phyloP scores from a whole-genome alignment of 2,888 invertebrate species.

The Cantharis rustica region DNA sequence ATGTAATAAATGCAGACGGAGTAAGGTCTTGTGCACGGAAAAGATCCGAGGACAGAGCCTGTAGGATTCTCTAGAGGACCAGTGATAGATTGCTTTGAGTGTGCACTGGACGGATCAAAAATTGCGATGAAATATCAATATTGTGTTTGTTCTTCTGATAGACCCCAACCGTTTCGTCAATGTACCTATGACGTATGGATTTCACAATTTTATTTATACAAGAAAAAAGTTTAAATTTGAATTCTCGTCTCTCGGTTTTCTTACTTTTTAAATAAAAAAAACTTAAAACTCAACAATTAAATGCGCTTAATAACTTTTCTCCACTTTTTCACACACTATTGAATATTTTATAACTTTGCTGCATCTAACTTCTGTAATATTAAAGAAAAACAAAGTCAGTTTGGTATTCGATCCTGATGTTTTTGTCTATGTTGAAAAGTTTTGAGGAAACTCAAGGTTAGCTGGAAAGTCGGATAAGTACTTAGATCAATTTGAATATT shows the following conservation, averaged over 20 bases:
- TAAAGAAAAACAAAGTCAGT: background rate
- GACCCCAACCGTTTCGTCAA: conserved; percentile 10
- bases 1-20: conserved; percentile 38
- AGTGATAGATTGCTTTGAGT: conserved; percentile 44
- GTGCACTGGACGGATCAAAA: conserved; percentile 42
- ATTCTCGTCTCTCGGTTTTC: background rate
- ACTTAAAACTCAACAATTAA: background rate
- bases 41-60: conserved; percentile 26
- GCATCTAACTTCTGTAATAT: background rate
- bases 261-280: background rate
- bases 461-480: background rate
- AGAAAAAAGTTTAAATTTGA: background rate
- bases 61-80: conserved; percentile 35
- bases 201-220: background rate
- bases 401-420: background rate
- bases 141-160: conserved; percentile 38
- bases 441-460: background rate
- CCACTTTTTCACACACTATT: background rate
- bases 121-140: conserved; percentile 44
- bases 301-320: background rate
- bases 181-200: background rate
- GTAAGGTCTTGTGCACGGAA: conserved; percentile 26
- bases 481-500: background rate
- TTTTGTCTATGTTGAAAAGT: background rate
- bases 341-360: background rate